These are phyloP conservation scores for Cynopterus brachyotis DNA, from an alignment of 2,113 vertebrate genomes.

Conservation along the genomic window DNA sequence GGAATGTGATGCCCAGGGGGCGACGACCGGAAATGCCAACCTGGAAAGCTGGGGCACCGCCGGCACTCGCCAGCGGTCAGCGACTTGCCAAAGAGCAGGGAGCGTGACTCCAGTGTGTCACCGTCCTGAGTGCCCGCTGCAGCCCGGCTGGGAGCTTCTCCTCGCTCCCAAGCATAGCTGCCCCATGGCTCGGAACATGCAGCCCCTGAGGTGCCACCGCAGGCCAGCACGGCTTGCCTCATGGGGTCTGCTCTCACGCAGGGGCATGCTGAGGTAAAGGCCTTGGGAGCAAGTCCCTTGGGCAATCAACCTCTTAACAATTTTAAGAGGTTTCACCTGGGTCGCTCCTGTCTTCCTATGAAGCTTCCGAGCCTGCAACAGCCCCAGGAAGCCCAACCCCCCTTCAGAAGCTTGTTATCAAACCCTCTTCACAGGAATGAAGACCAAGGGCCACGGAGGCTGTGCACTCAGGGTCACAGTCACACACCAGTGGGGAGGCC, in stretches of 20 bases:
- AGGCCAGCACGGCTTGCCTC: too few relatives aligned
- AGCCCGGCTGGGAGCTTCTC: rapidly evolving
- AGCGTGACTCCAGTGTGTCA: rapidly evolving
- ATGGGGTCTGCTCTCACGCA: neutral
- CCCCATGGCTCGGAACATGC: rapidly evolving
- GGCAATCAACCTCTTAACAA: neutral
- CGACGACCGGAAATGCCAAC: neutral
- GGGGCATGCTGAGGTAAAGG: rapidly evolving
- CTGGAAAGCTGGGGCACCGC: rapidly evolving
- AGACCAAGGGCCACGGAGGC: neutral
- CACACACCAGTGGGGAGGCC: neutral
- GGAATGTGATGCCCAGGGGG: neutral
- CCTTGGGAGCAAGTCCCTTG: neutral
- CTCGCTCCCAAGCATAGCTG: neutral
- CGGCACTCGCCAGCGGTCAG: rapidly evolving
- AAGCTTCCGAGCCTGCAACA: neutral
- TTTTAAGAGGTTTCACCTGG: rapidly evolving
- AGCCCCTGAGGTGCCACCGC: neutral
- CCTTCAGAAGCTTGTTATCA: neutral
- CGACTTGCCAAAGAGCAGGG: rapidly evolving
- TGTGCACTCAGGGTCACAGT: neutral
- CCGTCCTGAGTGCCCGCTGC: rapidly evolving
- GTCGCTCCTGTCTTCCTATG: rapidly evolving
- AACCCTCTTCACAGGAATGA: neutral
- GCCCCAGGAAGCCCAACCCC: neutral